Conservation (phyloP, 2,888 invertebrate genomes). For the Seira sanloemensis region DNA sequence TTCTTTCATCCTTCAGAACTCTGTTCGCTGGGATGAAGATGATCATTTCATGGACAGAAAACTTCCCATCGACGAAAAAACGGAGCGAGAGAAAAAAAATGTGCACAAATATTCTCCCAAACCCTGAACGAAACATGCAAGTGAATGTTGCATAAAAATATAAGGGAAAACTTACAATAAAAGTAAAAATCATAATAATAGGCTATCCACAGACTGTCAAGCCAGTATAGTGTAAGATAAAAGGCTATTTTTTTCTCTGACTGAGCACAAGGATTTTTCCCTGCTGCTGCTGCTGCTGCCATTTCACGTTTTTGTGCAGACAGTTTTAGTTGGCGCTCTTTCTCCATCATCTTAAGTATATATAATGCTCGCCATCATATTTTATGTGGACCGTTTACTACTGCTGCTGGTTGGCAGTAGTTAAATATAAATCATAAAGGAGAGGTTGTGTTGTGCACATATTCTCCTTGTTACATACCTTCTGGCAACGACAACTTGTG, state of each 20-base stretch:
- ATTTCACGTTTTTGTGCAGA: conserved; percentile 21
- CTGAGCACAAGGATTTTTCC: conserved; percentile 19
- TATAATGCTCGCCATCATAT: neutral
- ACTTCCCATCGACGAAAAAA: neutral
- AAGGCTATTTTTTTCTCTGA: conserved; percentile 5
- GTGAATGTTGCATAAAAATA: conserved; percentile 20
- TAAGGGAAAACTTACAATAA: conserved; percentile 26
- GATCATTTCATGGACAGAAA: neutral
- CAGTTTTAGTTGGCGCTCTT: conserved; percentile 10
- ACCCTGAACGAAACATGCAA: neutral
- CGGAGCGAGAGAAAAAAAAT: neutral
- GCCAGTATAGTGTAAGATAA: conserved; percentile 13
- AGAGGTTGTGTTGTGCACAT: neutral
- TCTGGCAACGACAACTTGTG: conserved; percentile 59
- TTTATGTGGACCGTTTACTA: neutral
- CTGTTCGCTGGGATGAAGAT: neutral
- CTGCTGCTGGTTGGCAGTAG: neutral
- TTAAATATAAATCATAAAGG: conserved; percentile 1
- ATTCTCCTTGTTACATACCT: conserved; percentile 37
- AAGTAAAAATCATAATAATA: conserved; percentile 23
- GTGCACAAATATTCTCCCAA: neutral
- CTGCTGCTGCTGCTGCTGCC: neutral
- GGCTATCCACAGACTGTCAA: conserved; percentile 25
- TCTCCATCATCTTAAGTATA: neutral
- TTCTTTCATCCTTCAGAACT: neutral